phyloP scores from a whole-genome alignment of 2,113 vertebrate genomes.

The Ochotona curzoniae region DNA sequence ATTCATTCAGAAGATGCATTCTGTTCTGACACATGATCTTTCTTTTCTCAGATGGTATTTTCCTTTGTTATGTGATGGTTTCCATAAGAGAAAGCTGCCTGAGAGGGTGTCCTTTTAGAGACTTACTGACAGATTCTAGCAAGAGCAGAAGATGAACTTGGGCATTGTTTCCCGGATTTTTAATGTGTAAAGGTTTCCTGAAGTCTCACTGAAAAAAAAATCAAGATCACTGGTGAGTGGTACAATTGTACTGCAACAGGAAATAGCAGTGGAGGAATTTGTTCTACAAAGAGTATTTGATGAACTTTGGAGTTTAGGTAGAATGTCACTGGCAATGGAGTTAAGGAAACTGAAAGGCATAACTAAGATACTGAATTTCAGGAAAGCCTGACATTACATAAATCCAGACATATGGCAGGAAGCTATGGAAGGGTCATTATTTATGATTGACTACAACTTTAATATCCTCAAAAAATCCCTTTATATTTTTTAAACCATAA shows the following conservation, averaged over 20 bases:
- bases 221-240: neutral
- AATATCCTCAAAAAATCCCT: neutral
- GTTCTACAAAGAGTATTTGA: neutral
- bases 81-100: neutral
- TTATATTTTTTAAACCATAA: neutral
- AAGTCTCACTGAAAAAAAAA: neutral
- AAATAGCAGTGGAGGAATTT: neutral
- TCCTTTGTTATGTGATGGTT: neutral
- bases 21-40: neutral
- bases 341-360: neutral
- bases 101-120: neutral
- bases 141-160: neutral
- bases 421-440: neutral
- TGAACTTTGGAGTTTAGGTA: neutral
- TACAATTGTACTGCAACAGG: neutral
- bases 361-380: too few relatives aligned
- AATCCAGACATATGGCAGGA: neutral
- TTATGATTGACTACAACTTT: neutral
- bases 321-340: neutral
- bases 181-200: neutral
- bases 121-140: neutral
- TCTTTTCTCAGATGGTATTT: neutral
- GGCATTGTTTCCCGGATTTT: neutral
- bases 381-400: neutral
- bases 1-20: neutral